Evolutionary conservation across 2,113 vertebrate species (phyloP), one percentile per base, ranked within the genome.

Genomic region (Cynoglossus semilaevis): DNA sequence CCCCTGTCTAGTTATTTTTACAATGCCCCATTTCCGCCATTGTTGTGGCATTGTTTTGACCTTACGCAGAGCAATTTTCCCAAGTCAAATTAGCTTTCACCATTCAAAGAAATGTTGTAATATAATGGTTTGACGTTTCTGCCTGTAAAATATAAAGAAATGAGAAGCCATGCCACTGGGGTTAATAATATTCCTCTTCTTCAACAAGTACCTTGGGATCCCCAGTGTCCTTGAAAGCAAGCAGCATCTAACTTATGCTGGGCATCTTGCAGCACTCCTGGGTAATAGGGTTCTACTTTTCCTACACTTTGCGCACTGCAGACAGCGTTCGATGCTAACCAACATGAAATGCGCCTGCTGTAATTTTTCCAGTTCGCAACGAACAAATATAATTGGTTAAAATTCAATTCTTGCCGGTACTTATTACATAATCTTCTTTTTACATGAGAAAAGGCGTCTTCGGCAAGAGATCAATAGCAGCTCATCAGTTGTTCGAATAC

Each of bases 101-200:
- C 70, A 88, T 89, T 90, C 80, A 76, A 76, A 88, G 87, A 89
- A 90, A 88, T 75, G 78, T 78, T 61, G 70, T 86, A 85, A 86
- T 90, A 77, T 86, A 89, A 88, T 77, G 80, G 80, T 84, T 89
- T 91, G 90, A 91, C 81, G 82, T 75, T 80, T 83, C 82, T 84
- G 76, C 84, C 82, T 69, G 77, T 74, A 81, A 85, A 89, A 85
- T 85, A 74, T 78, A 76, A 88, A 87, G 86, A 89, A 91, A 89
- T 79, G 81, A 77, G 87, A 83, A 81, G 73, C 79, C 66, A 59
- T 88, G 91, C 87, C 91, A 92, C 75, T 50, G 86, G 88, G 91
- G 91, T 92, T 92, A 92, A 92, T 92, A 91, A 88, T 89, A 92
- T 92, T 92, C 91, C 85, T 90, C 81, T 84, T 91, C 83, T 91